Evolutionary conservation across 1,140 invertebrate species (phyloP), one percentile per base, ranked within the genome.

Genomic region (Conus betulinus): DNA sequence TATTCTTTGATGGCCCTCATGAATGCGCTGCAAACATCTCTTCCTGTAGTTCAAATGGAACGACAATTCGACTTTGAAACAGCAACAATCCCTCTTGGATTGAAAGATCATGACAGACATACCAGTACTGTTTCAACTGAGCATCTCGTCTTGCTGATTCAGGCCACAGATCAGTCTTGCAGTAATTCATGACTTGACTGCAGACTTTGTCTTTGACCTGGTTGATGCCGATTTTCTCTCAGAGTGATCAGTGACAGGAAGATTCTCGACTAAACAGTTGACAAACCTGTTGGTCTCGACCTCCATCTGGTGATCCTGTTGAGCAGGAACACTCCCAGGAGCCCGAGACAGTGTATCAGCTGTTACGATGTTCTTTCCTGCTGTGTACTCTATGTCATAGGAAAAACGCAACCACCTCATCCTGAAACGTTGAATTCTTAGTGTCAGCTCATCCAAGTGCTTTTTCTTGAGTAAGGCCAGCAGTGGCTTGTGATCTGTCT

Each of bases 401-500:
- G 8, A 71, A 7, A n/a, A 71, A 7, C 67, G 57, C 4, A 60
- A 15, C 57, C 1, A 4, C 4, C 57, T 60, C 57, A 60, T 60
- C 57, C 57, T 60, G 57, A 60, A 60, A 4, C 57, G 57, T 60
- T 60, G 57, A 4, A 60, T 60, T 15, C 57, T 60, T 60, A 4
- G 57, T 15, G 57, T 60, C 4, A 60, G 4, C 4, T 60, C 57
- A 60, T 60, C 57, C 57, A 60, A 60, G 57, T 5, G 0, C 57
- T 60, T 60, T 4, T 60, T 60, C 57, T 60, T 60, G 15, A 60
- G 57, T 5, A 60, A 60, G 39, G 85, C 3, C 0, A 90, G 20
- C 1, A 94, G 89, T 13, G 81, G 67, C 23, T n/a, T 51, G 51
- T 95, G 87, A 2, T 93, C 92, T 0, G 67, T 51, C 76, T 87